phyloP scores from a whole-genome alignment of 2,888 invertebrate genomes.

The Sarcophaga variegata region DNA sequence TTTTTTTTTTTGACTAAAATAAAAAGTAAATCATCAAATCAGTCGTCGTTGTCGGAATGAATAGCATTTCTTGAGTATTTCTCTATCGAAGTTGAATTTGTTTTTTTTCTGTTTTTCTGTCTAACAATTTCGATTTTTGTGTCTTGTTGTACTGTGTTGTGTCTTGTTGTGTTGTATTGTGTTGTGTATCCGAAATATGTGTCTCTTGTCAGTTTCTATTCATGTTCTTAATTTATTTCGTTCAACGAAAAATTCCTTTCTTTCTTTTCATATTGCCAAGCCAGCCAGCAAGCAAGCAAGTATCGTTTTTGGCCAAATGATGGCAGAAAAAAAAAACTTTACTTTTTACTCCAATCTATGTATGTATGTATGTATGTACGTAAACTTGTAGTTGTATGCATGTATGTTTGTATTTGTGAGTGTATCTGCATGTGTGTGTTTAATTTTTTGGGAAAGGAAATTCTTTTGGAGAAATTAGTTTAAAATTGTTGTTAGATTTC shows the following conservation, averaged over 20 bases:
- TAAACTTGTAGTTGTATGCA: neutral
- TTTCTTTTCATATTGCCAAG: conserved; percentile 1
- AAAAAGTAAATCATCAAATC: conserved; percentile 54
- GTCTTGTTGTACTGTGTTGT: neutral
- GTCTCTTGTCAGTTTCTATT: conserved; percentile 41
- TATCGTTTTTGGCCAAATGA: neutral
- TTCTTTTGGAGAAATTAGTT: conserved; percentile 62
- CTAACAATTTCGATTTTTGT: too few species aligned
- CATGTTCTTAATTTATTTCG: conserved; percentile 58
- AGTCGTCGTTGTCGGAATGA: conserved; percentile 32
- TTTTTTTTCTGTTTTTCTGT: too few species aligned
- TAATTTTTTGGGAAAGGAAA: conserved; percentile 49
- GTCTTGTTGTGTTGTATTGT: conserved; percentile 14
- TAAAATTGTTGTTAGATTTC: neutral
- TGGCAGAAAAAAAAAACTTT: conserved; percentile 6
- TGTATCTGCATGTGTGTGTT: neutral
- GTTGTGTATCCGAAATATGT: conserved; percentile 34
- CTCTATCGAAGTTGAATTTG: conserved; percentile 24
- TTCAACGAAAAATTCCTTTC: conserved; percentile 53
- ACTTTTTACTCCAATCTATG: too few species aligned
- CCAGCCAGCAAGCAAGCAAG: neutral
- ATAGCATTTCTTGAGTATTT: conserved; percentile 22
- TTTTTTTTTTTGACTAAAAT: conserved; percentile 47
- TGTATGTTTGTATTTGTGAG: neutral
- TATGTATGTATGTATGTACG: too few species aligned